Evolutionary conservation across 2,113 vertebrate genomes (phyloP).

Genomic region (Hypocryptadius cinnamomeus): DNA sequence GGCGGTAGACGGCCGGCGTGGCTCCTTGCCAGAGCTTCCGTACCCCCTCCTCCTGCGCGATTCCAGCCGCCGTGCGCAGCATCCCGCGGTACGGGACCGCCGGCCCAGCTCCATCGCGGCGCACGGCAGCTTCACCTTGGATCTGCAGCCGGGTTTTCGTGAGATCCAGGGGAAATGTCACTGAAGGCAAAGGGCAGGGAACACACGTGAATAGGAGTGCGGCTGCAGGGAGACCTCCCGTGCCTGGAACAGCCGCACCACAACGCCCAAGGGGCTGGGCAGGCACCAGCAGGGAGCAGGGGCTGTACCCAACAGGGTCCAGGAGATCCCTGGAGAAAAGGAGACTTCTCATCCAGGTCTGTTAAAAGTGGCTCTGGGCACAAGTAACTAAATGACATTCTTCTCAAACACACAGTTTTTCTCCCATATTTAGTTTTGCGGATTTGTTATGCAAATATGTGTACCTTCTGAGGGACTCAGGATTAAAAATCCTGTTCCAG

Average conservation of each 20-base stretch:
- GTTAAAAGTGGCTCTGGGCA: not conserved
- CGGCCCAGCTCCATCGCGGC: not conserved
- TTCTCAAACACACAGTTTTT: not conserved
- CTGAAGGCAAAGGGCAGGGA: constrained; percentile 46
- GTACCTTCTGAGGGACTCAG: not conserved
- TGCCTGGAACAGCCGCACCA: not conserved
- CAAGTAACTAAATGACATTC: not conserved
- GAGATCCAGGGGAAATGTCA: constrained; percentile 84
- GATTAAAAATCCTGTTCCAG: not conserved
- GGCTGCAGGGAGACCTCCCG: not conserved
- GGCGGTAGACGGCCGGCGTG: constrained; percentile 80
- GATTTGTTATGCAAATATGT: not conserved
- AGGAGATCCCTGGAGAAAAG: not conserved
- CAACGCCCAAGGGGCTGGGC: not conserved
- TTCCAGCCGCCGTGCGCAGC: constrained; percentile 73
- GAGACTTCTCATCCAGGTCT: not conserved
- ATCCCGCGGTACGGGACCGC: constrained; percentile 68
- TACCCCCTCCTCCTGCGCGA: constrained; percentile 77
- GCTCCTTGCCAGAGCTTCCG: constrained; percentile 82
- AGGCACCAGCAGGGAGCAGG: not conserved
- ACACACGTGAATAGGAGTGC: not conserved
- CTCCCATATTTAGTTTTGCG: not conserved
- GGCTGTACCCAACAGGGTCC: accelerated
- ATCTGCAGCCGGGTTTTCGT: constrained; percentile 85
- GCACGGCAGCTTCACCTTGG: constrained; percentile 75